Percentiles rank a stretch among this genome's conserved stretches.
These are phyloP conservation scores for Eriosoma lanigerum DNA, from an alignment of 1,140 invertebrate species.

Conservation along the genomic window DNA sequence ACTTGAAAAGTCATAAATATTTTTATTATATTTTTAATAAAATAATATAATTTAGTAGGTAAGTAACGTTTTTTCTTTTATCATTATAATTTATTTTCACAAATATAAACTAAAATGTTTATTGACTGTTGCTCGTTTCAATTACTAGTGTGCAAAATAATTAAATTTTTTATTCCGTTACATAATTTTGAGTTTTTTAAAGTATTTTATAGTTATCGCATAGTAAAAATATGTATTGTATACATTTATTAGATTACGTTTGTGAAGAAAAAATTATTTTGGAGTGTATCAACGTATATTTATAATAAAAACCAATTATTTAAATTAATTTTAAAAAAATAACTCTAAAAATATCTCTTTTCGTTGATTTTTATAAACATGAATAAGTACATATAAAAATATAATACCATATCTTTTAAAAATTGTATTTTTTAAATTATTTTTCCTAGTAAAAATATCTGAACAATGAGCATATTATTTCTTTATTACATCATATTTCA, in stretches of 20 bases:
- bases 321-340: too few relatives aligned
- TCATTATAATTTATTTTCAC: not conserved
- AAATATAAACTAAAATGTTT: constrained; percentile 10
- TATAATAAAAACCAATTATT: constrained; percentile 20
- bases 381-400: too few relatives aligned
- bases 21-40: constrained; percentile 19
- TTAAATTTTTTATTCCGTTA: not conserved
- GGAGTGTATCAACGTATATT: not conserved
- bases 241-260: constrained; percentile 20
- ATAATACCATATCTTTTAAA: too few relatives aligned
- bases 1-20: constrained; percentile 10
- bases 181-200: constrained; percentile 4
- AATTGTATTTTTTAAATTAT: too few relatives aligned
- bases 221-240: not conserved
- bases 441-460: too few relatives aligned
- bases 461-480: too few relatives aligned
- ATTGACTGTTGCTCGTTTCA: not conserved
- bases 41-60: too few relatives aligned
- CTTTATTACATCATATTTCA: too few relatives aligned
- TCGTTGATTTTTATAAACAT: not conserved
- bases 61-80: not conserved
- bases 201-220: constrained; percentile 37
- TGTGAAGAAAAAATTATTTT: not conserved
- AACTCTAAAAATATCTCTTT: too few relatives aligned
- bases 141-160: not conserved